Evolutionary conservation across 2,888 invertebrate species (phyloP).

Genomic region (Oxycera nigricornis): DNA sequence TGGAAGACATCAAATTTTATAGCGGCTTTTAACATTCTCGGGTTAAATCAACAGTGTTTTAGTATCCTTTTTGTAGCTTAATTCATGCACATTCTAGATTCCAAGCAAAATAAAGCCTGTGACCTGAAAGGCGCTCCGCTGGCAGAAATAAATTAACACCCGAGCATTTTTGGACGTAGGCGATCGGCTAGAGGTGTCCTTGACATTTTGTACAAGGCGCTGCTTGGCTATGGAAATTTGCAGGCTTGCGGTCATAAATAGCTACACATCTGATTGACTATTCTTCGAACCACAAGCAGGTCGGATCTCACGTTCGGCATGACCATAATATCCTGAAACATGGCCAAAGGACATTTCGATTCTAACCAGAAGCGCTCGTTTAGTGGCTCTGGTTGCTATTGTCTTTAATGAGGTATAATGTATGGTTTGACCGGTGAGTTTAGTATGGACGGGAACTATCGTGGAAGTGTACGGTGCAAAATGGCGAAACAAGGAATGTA

Average conservation of each 20-base stretch:
- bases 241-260: not conserved
- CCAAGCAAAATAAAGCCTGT: not conserved
- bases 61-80: not conserved
- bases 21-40: not conserved
- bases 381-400: slow-evolving; percentile 1
- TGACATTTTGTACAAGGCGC: not conserved
- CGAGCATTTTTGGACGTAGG: not conserved
- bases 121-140: not conserved
- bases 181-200: not conserved
- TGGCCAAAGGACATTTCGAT: not conserved
- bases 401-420: no score
- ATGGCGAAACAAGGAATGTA: no score
- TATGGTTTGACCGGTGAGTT: no score
- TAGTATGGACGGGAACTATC: no score
- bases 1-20: not conserved
- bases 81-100: not conserved
- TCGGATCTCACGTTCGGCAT: not conserved
- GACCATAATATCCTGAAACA: not conserved
- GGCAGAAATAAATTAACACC: not conserved
- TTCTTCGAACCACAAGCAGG: not conserved
- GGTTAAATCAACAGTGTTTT: not conserved
- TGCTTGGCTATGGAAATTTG: not conserved
- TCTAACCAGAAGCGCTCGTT: not conserved
- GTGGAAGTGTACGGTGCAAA: no score
- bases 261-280: not conserved